These are phyloP conservation scores for Caerostris darwini DNA, from an alignment of 1,140 invertebrate genomes.

Conservation along the genomic window DNA sequence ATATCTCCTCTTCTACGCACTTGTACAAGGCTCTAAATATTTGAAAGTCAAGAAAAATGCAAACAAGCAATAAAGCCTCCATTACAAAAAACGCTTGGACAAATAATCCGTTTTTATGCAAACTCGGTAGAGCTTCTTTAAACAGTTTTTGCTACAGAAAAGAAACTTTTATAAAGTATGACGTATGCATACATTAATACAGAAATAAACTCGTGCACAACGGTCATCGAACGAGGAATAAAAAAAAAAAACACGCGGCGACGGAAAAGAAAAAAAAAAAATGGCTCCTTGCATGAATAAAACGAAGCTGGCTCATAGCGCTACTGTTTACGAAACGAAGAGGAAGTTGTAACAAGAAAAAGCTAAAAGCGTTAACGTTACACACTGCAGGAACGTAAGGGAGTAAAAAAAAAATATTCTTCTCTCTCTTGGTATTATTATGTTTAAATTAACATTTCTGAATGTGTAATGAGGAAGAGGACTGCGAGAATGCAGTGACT, in stretches of 20 bases:
- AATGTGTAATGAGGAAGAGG: conserved; percentile 49
- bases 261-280: not conserved
- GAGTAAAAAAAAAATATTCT: not conserved
- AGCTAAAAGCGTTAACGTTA: conserved; percentile 20
- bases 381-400: not conserved
- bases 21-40: not conserved
- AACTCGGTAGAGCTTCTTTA: not conserved
- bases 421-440: conserved; percentile 47
- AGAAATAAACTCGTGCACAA: conserved; percentile 13
- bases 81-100: not conserved
- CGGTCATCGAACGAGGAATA: not conserved
- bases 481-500: not conserved
- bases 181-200: conserved; percentile 1
- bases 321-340: conserved; percentile 1
- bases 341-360: conserved; percentile 28
- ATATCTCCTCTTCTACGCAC: not conserved
- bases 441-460: conserved; percentile 72
- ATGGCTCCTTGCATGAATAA: not conserved
- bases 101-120: conserved; percentile 18
- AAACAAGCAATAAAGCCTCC: not conserved
- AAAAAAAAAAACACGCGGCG: not conserved
- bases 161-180: conserved; percentile 14
- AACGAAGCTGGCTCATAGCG: not conserved
- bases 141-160: not conserved
- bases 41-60: not conserved